These are phyloP conservation scores for Rhagologus leucostigma DNA, from an alignment of 2,113 vertebrate genomes.

Conservation along the genomic window DNA sequence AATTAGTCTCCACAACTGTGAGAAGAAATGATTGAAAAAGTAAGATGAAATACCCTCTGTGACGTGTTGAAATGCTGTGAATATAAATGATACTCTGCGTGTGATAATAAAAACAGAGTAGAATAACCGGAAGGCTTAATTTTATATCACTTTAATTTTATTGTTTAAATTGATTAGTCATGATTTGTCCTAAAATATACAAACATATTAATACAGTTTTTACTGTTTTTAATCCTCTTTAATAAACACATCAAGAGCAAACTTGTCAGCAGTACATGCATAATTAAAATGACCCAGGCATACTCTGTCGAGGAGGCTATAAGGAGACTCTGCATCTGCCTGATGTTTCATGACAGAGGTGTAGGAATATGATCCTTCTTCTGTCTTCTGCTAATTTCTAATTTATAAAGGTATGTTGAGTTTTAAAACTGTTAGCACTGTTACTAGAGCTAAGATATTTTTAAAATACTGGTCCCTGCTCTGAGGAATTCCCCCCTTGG, in stretches of 20 bases:
- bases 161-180: background rate
- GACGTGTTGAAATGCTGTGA: background rate
- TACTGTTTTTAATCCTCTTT: background rate
- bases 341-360: background rate
- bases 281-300: slow-evolving; percentile 2
- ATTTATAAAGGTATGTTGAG: background rate
- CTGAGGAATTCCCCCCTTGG: background rate
- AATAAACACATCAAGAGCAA: slow-evolving; percentile 3
- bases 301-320: background rate
- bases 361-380: slow-evolving; percentile 13
- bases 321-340: background rate
- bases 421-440: background rate
- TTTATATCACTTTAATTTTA: background rate
- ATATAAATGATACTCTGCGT: background rate
- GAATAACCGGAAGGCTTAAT: background rate
- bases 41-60: background rate
- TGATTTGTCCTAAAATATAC: background rate
- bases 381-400: slow-evolving; percentile 9
- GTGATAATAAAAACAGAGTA: background rate
- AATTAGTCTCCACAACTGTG: background rate
- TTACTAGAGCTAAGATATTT: background rate
- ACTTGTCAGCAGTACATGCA: background rate
- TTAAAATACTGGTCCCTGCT: background rate
- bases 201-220: background rate
- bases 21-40: background rate